These are phyloP conservation scores for Atherinosoma microstoma DNA, from an alignment of 2,797 vertebrate genomes.

Conservation along the genomic window DNA sequence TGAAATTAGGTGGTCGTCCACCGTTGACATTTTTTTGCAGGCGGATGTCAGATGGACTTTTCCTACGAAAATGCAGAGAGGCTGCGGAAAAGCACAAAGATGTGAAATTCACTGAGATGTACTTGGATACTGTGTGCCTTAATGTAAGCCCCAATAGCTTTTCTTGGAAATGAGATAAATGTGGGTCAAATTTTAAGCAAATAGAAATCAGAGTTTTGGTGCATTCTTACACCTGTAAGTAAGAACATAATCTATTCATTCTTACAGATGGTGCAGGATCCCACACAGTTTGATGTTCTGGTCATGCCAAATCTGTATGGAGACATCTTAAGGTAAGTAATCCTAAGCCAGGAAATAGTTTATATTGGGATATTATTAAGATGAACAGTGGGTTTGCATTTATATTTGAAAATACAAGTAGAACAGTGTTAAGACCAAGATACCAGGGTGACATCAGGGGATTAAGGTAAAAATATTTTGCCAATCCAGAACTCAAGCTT, in stretches of 20 bases:
- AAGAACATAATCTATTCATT: slow-evolving; percentile 15
- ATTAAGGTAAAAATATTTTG: background rate
- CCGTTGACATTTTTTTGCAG: slow-evolving; percentile 69
- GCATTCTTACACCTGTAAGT: background rate
- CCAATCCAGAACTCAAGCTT: background rate
- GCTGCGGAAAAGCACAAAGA: slow-evolving; percentile 96
- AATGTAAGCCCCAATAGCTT: slow-evolving; percentile 84
- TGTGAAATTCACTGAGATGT: slow-evolving; percentile 98
- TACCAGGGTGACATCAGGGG: background rate
- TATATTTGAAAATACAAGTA: background rate
- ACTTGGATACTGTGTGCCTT: slow-evolving; percentile 96
- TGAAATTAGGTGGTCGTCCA: background rate
- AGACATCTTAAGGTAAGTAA: slow-evolving; percentile 93
- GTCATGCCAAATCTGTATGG: slow-evolving; percentile 99
- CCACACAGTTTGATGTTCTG: slow-evolving; percentile 94
- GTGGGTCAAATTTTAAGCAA: background rate
- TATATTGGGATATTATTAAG: background rate
- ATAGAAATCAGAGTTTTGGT: background rate
- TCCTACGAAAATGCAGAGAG: slow-evolving; percentile 94
- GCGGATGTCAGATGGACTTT: slow-evolving; percentile 98
- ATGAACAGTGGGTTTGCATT: background rate
- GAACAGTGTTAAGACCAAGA: background rate
- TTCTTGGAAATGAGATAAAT: background rate
- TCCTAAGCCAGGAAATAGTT: background rate
- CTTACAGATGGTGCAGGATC: slow-evolving; percentile 96